Evolutionary conservation across 2,888 invertebrate genomes (phyloP), one percentile per base, ranked within the genome.

Genomic region (Empis livida): DNA sequence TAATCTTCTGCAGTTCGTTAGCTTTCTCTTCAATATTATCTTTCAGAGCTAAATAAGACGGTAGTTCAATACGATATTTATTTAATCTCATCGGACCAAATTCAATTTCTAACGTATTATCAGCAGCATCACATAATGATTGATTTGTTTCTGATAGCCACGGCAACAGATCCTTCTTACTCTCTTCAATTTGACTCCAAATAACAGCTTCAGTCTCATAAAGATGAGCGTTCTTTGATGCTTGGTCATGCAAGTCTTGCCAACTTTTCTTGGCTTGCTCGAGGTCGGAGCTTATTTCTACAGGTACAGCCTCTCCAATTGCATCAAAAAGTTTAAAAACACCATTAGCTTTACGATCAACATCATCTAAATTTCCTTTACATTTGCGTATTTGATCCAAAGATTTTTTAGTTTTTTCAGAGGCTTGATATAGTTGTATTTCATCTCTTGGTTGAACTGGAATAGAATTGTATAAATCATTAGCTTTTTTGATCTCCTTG

Each of bases 151-250:
- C 84, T 49, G 79, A 79, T 8, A 93, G 63, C 95, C 95, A 95
- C 17, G 80, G 77, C 1, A 84, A 70, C 4, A 94, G 72, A 62
- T 89, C 89, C 53, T 84, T 83, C 61, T 88, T 89, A 0, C 83
- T 80, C 49, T 88, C 87, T 56, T 90, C 86, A 32, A 95, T 84
- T 64, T 93, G 91, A 58, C 89, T 84, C 92, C 93, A 94, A 45
- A 93, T 84, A n/a, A 88, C 82, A 0, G 84, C 75, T 67, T 94
- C 91, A 0, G 89, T 86, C 68, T 95, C 94, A 44, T 85, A 77
- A 46, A 81, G 80, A 64, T 90, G 88, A 17, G 82, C 79, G 55
- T 80, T 77, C 54, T 82, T 84, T 8, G 82, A 75, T 5, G 86
- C 76, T 43, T 77, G 76, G 51, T 85, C 82, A 56, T 84, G 81